These are phyloP conservation scores for Spermophilus dauricus DNA, from an alignment of 2,113 vertebrate genomes.

Conservation along the genomic window DNA sequence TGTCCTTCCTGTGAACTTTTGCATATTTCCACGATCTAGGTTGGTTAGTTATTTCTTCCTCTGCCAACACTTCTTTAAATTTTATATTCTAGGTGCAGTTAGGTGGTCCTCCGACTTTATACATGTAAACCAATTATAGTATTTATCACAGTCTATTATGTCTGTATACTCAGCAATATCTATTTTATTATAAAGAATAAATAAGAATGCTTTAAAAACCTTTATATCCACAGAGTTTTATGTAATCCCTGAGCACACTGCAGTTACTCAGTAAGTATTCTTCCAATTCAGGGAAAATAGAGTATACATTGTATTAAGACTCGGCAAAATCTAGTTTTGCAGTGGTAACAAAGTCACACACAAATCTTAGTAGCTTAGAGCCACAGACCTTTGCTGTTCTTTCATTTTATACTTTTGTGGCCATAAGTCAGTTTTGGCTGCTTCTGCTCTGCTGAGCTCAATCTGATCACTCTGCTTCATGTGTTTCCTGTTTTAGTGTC, in stretches of 20 bases:
- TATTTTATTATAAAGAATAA: constrained; percentile 42
- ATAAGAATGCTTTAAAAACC: constrained; percentile 7
- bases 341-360: not conserved
- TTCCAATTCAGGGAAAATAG: not conserved
- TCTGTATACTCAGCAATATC: constrained; percentile 24
- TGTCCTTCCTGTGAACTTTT: not conserved
- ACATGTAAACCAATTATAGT: constrained; percentile 39
- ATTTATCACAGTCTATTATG: constrained; percentile 55
- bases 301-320: not conserved
- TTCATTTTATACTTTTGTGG: not conserved
- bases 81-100: not conserved
- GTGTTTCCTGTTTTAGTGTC: not conserved
- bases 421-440: not conserved
- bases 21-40: not conserved
- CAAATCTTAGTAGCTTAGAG: not conserved
- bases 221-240: not conserved
- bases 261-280: not conserved
- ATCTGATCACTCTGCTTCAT: not conserved
- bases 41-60: constrained; percentile 3
- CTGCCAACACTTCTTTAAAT: not conserved
- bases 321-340: not conserved
- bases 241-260: not conserved
- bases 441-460: not conserved
- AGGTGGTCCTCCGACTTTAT: not conserved
- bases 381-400: not conserved